Evolutionary conservation across 2,888 invertebrate genomes (phyloP), one percentile per base, ranked within the genome.

Genomic region (Eurytoma adleriae): DNA sequence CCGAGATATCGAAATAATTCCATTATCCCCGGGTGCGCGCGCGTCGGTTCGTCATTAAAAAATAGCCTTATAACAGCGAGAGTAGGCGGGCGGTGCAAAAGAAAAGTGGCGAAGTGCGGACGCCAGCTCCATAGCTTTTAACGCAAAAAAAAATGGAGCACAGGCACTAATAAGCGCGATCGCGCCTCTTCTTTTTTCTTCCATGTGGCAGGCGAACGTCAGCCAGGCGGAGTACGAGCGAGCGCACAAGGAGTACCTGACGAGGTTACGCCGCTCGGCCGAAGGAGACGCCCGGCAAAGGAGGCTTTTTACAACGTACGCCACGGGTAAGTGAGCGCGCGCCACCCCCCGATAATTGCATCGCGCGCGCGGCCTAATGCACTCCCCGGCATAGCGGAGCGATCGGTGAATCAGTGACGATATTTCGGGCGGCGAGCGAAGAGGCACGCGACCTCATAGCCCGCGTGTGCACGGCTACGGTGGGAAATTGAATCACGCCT

Each of bases 221-320:
- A 94, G 94, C 86, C 93, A 94, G 89, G 89, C 92, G 83, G 94
- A 94, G 88, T 94, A 94, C 89, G 91, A 92, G 77, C 91, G 92
- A 83, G 94, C 94, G 91, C 94, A 94, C 91, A 90, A 91, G 83
- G 92, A 92, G 88, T 94, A 94, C 90, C 91, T 94, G 86, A 88
- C 85, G 78, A 88, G 86, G 85, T 84, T 89, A 80, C 82, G 81
- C 83, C 78, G 82, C 83, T 84, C 72, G 79, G 76, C 70, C 71
- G 81, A 80, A 83, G 84, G 85, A 82, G 85, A 85, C 80, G 80
- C 83, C 71, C 82, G 84, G 83, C 85, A 84, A 82, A 88, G 87
- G 83, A 87, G 85, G 78, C 87, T 90, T 83, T 88, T 88, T 85
- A 88, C 89, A 80, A 88, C 89, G 85, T 84, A 87, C 79, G 86